Evolutionary conservation across 2,888 invertebrate species (phyloP).

Genomic region (Lomographa bimaculata): DNA sequence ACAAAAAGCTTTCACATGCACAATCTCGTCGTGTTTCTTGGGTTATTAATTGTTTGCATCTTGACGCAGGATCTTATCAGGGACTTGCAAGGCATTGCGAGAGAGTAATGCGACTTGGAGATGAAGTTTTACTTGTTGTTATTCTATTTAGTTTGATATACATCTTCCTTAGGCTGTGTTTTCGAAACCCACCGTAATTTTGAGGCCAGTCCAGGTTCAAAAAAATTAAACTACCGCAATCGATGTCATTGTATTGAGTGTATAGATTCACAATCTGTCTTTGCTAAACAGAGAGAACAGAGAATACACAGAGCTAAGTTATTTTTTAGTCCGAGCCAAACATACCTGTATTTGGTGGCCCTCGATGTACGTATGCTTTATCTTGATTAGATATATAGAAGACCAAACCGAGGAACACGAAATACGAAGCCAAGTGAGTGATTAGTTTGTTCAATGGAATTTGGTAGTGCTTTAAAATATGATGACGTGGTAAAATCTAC

Average conservation of each 20-base stretch:
- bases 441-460: slow-evolving; percentile 89
- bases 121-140: too few relatives aligned
- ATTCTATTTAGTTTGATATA: too few relatives aligned
- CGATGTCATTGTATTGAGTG: too few relatives aligned
- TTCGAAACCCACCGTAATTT: too few relatives aligned
- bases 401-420: slow-evolving; percentile 86
- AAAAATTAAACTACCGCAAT: too few relatives aligned
- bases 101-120: too few relatives aligned
- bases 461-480: slow-evolving; percentile 77
- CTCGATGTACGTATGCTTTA: slow-evolving; percentile 80
- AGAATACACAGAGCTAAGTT: too few relatives aligned
- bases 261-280: too few relatives aligned
- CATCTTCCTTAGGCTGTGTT: too few relatives aligned
- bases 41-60: slow-evolving; percentile 50
- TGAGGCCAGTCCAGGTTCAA: too few relatives aligned
- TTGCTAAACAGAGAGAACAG: too few relatives aligned
- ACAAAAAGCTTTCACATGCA: slow-evolving; percentile 29
- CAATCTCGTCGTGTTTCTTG: slow-evolving; percentile 32
- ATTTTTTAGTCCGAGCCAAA: too few relatives aligned
- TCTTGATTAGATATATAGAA: slow-evolving; percentile 84
- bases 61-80: slow-evolving; percentile 45
- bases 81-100: slow-evolving; percentile 20
- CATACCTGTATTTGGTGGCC: slow-evolving; percentile 83
- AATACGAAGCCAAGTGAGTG: slow-evolving; percentile 86
- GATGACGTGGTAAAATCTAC: slow-evolving; percentile 63